Conservation (phyloP, 2,797 vertebrate genomes). For the Molossus alvarezi region DNA sequence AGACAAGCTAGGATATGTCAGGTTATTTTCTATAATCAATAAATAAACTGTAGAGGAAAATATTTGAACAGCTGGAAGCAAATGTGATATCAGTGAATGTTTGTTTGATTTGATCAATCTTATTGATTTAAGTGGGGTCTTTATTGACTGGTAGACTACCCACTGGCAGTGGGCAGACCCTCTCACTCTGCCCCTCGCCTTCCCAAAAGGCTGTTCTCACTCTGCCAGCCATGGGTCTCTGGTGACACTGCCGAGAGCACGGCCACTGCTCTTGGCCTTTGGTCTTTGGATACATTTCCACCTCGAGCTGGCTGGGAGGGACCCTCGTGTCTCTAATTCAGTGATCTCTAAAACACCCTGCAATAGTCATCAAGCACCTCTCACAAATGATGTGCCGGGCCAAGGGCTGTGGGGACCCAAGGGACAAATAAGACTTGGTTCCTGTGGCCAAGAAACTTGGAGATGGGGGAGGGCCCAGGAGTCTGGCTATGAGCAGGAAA, state of each 20-base stretch:
- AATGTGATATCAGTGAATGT: background rate
- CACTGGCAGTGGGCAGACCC: background rate
- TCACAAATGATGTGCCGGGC: background rate
- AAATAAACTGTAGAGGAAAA: background rate
- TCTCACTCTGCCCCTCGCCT: background rate
- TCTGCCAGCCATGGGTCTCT: background rate
- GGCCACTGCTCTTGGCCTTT: background rate
- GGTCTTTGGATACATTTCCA: background rate
- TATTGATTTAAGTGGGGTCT: background rate
- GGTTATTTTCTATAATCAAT: background rate
- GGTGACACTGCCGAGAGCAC: background rate
- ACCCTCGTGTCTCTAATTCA: background rate
- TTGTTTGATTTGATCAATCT: background rate
- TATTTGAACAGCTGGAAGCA: slow-evolving; percentile 6
- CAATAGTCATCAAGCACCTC: background rate
- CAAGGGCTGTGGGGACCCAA: background rate
- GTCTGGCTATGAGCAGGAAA: background rate
- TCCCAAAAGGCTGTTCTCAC: background rate
- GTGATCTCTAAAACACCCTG: background rate
- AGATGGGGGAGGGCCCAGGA: background rate
- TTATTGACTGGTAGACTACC: background rate
- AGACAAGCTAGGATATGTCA: background rate
- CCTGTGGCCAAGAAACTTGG: background rate
- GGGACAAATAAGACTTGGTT: background rate
- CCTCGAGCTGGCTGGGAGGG: background rate